These are phyloP conservation scores for Loxodonta africana DNA, from an alignment of 2,113 vertebrate species.

Conservation along the genomic window DNA sequence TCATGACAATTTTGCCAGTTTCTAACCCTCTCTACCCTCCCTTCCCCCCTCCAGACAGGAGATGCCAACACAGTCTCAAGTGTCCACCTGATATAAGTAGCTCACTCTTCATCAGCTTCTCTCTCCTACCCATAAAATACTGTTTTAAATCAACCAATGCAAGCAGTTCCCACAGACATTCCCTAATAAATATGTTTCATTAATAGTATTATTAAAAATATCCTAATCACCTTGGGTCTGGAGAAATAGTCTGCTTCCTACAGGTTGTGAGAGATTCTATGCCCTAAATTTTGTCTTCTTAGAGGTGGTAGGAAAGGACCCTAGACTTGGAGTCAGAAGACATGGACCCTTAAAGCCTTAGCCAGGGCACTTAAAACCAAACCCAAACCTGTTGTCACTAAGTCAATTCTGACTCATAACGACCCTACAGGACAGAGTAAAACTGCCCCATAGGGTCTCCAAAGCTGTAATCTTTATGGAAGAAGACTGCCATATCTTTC, in stretches of 20 bases:
- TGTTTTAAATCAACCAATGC: slow-evolving; percentile 40
- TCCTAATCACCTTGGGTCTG: not conserved
- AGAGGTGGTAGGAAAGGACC: not conserved
- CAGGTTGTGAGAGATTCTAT: not conserved
- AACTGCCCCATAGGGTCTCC: not conserved
- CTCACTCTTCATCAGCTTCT: no score
- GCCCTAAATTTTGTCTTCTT: not conserved
- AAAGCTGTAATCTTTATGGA: not conserved
- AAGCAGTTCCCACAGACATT: not conserved
- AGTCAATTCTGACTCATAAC: not conserved
- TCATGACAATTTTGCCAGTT: no score
- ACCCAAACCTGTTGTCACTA: not conserved
- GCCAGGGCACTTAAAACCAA: not conserved
- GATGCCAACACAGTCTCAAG: no score
- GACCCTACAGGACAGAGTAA: not conserved
- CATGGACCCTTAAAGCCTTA: not conserved
- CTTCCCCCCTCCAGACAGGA: no score
- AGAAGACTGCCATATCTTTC: not conserved
- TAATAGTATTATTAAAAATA: slow-evolving; percentile 16
- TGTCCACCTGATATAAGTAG: no score
- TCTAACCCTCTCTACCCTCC: no score
- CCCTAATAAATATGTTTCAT: not conserved
- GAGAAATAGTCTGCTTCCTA: not conserved
- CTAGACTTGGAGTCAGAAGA: not conserved
- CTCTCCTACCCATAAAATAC: not conserved